phyloP scores from a whole-genome alignment of 2,797 vertebrate genomes.

The Mormyrops attenuatus region DNA sequence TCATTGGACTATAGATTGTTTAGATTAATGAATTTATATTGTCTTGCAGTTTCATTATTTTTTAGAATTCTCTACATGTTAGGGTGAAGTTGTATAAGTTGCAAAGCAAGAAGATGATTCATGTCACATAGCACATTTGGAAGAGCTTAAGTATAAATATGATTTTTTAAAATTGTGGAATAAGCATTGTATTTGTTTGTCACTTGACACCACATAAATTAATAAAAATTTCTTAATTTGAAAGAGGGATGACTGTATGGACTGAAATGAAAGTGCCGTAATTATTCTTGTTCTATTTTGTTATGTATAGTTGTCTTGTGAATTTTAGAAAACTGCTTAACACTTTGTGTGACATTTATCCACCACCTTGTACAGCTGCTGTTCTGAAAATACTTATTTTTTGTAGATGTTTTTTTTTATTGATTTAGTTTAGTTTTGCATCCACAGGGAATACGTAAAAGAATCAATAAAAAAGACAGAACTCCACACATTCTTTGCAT shows the following conservation, averaged over 20 bases:
- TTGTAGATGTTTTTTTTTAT: constrained; percentile 26
- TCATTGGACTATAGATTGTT: not conserved
- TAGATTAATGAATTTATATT: not conserved
- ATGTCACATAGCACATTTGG: not conserved
- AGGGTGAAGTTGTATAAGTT: not conserved
- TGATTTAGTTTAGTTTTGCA: constrained; percentile 34
- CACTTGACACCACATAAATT: not conserved
- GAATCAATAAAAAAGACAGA: constrained; percentile 8
- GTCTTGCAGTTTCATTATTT: not conserved
- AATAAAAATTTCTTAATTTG: not conserved
- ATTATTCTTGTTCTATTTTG: not conserved
- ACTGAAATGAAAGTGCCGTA: not conserved
- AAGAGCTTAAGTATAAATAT: not conserved
- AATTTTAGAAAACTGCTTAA: not conserved
- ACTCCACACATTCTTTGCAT: not conserved
- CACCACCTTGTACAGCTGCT: constrained; percentile 32
- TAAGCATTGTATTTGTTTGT: not conserved
- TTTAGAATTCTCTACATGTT: not conserved
- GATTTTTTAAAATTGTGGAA: not conserved
- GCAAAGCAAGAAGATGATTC: not conserved
- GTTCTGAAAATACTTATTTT: constrained; percentile 34
- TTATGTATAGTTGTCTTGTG: not conserved
- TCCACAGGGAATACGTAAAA: not conserved
- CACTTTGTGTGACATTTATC: not conserved
- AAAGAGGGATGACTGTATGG: not conserved